Evolutionary conservation across 2,113 vertebrate species (phyloP).

Genomic region (Muntiacus muntjak): DNA sequence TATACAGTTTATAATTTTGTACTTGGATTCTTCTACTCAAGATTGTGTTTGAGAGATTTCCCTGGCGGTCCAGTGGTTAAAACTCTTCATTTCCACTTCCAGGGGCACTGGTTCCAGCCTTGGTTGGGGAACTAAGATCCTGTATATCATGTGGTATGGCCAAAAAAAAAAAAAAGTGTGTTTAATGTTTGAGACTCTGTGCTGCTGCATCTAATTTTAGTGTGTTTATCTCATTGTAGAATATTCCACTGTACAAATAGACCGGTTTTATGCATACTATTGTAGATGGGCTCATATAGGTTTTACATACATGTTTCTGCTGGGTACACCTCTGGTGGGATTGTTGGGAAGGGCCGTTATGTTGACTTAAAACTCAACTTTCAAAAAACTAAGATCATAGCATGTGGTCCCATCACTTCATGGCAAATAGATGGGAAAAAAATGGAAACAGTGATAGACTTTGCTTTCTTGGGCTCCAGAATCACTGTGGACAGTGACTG

Average conservation of each 20-base stretch:
- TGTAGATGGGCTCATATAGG: not conserved
- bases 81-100: not conserved
- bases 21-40: not conserved
- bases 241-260: not conserved
- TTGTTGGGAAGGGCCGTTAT: not conserved
- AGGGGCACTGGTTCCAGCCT: not conserved
- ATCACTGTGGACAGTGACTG: not conserved
- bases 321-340: not conserved
- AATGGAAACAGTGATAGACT: not conserved
- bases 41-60: not conserved
- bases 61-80: not conserved
- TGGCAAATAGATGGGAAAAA: not conserved
- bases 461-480: not conserved
- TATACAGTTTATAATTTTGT: not conserved
- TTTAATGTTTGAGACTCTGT: not conserved
- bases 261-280: not conserved
- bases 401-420: not conserved
- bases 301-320: not conserved
- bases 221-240: not conserved
- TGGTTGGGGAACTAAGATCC: not conserved
- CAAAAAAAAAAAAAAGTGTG: not conserved
- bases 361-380: not conserved
- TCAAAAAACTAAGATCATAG: not conserved
- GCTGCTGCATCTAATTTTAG: not conserved
- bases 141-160: not conserved